Percentiles rank a stretch among this genome's conserved stretches.
Evolutionary conservation across 2,888 invertebrate genomes (phyloP).

Genomic region (Dysmachus trigonus): DNA sequence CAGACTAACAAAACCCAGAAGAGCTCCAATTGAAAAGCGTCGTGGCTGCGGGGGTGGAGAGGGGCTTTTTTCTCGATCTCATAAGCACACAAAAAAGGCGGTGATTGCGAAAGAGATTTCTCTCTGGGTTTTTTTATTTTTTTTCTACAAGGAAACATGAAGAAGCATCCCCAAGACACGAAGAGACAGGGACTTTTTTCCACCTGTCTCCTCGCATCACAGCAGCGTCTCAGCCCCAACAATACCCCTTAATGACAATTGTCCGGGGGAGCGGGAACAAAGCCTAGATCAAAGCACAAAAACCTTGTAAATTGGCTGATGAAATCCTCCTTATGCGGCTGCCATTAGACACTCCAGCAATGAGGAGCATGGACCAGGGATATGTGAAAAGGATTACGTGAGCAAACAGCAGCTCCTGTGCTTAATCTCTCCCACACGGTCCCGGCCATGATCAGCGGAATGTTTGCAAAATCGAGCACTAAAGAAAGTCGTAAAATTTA

Average conservation of each 20-base stretch:
- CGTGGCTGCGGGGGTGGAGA: background rate
- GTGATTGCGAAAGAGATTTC: slow-evolving; percentile 18
- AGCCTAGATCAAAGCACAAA: slow-evolving; percentile 9
- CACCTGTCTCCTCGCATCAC: background rate
- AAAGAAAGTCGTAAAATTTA: background rate
- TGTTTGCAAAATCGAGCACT: background rate
- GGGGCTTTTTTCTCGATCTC: slow-evolving; percentile 1
- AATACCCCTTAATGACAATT: slow-evolving; percentile 33
- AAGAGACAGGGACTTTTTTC: too few species aligned
- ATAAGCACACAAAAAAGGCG: background rate
- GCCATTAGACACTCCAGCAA: background rate
- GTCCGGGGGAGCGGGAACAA: background rate
- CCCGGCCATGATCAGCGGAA: background rate
- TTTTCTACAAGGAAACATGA: background rate
- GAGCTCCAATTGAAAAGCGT: background rate
- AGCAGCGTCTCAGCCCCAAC: background rate
- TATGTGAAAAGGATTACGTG: background rate
- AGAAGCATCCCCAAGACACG: background rate
- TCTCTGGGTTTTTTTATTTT: background rate
- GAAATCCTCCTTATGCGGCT: slow-evolving; percentile 5
- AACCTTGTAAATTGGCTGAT: slow-evolving; percentile 27
- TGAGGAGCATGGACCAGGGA: background rate
- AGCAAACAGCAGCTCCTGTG: background rate
- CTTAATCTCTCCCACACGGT: background rate
- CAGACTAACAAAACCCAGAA: background rate